Conservation (phyloP, 2,888 invertebrate genomes). For the Apodemia hepburni region DNA sequence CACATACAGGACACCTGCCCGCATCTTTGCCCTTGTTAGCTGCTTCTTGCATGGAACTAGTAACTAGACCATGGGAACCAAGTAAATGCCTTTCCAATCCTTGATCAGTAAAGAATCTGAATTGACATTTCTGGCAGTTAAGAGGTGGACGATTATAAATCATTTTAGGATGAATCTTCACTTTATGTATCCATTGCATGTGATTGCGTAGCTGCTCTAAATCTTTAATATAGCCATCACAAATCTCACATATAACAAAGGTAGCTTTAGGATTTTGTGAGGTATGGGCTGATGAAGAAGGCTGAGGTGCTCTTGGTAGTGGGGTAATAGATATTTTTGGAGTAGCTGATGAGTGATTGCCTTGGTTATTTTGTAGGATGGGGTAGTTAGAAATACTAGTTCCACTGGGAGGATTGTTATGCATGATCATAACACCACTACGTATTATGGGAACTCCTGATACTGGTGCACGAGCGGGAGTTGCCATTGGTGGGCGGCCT, state of each 20-base stretch:
- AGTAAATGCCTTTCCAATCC: conserved; percentile 97
- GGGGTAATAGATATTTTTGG: conserved; percentile 97
- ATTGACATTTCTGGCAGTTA: conserved; percentile 97
- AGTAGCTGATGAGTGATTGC: conserved; percentile 79
- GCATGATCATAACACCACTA: conserved; percentile 85
- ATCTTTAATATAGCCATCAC: conserved; percentile 98
- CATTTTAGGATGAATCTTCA: conserved; percentile 98
- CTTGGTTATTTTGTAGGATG: conserved; percentile 57
- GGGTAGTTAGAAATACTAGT: conserved; percentile 69
- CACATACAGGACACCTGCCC: conserved; percentile 96
- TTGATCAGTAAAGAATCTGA: conserved; percentile 97
- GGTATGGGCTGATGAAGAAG: conserved; percentile 56
- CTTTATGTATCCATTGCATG: conserved; percentile 99
- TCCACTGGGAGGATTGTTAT: conserved; percentile 74
- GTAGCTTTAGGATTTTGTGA: conserved; percentile 84
- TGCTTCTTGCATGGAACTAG: conserved; percentile 97
- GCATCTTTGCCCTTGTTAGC: conserved; percentile 97
- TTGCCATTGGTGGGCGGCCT: conserved; percentile 65
- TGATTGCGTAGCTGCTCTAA: conserved; percentile 96
- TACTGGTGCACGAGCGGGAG: conserved; percentile 54
- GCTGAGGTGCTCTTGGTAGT: conserved; percentile 85
- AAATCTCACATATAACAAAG: conserved; percentile 97
- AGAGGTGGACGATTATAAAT: conserved; percentile 96
- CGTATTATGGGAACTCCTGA: conserved; percentile 72
- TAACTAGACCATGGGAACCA: conserved; percentile 96